Conservation (phyloP, 2,797 vertebrate species). For the Muraenolepis orangiensis region DNA sequence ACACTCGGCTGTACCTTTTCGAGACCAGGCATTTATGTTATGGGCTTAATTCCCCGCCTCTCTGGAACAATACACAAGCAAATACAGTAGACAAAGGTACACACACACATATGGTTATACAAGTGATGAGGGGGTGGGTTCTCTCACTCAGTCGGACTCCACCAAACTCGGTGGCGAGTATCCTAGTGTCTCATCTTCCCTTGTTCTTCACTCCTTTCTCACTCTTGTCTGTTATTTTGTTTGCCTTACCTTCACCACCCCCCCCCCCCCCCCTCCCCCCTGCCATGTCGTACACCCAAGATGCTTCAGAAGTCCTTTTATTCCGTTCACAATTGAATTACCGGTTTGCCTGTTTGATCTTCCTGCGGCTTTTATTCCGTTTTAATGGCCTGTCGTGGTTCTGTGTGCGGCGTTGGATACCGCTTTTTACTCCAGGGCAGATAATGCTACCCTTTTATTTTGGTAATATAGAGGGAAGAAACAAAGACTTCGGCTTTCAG, state of each 20-base stretch:
- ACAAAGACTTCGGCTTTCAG: too few relatives aligned
- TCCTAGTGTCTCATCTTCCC: not conserved
- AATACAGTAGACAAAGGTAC: not conserved
- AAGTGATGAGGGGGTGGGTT: not conserved
- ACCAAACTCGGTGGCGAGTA: not conserved
- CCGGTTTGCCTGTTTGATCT: not conserved
- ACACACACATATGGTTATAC: not conserved
- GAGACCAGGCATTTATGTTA: too few relatives aligned
- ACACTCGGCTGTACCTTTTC: not conserved
- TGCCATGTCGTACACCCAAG: not conserved
- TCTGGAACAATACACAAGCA: not conserved
- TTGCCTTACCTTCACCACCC: too few relatives aligned
- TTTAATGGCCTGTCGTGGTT: slow-evolving; percentile 9
- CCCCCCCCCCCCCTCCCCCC: not conserved
- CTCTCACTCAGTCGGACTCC: not conserved
- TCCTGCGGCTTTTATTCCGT: not conserved
- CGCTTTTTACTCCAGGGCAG: too few relatives aligned
- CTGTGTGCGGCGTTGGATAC: not conserved
- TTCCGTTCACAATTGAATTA: not conserved
- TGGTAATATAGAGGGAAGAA: too few relatives aligned
- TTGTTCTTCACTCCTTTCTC: not conserved
- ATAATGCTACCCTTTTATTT: too few relatives aligned
- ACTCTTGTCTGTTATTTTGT: not conserved
- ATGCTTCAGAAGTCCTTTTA: not conserved
- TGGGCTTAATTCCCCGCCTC: not conserved